These are phyloP conservation scores for Melanerpes formicivorus DNA, from an alignment of 2,113 vertebrate genomes.

Conservation along the genomic window DNA sequence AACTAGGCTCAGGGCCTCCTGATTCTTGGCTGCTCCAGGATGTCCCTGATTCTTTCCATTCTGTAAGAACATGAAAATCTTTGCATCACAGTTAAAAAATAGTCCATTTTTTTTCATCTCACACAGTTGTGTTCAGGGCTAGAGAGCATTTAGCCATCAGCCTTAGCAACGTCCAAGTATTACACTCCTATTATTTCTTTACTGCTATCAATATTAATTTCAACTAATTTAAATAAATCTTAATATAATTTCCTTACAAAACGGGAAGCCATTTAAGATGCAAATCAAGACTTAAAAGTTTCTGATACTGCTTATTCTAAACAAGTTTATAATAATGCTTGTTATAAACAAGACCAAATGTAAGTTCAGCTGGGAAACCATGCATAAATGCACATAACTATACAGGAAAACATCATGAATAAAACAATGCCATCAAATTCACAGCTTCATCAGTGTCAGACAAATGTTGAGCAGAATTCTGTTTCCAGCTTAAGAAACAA, in stretches of 20 bases:
- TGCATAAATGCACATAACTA: slow-evolving; percentile 24
- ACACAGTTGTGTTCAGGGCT: background rate
- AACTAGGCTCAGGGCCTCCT: no score
- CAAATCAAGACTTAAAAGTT: slow-evolving; percentile 40
- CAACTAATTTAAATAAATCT: slow-evolving; percentile 46
- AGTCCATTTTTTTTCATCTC: background rate
- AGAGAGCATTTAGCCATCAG: background rate
- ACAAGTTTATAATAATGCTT: slow-evolving; percentile 2
- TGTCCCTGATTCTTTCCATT: background rate
- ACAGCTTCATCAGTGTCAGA: slow-evolving; percentile 67
- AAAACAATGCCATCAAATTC: slow-evolving; percentile 56
- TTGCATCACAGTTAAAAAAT: background rate
- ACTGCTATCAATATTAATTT: slow-evolving; percentile 13
- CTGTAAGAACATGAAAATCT: background rate
- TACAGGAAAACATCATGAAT: slow-evolving; percentile 36
- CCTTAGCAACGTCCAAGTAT: background rate
- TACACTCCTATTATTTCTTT: background rate
- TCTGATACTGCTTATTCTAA: no score
- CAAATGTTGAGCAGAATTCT: background rate
- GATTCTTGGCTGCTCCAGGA: background rate
- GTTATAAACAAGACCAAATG: slow-evolving; percentile 63
- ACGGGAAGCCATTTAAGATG: slow-evolving; percentile 23
- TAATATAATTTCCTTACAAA: slow-evolving; percentile 34
- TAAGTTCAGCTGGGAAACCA: slow-evolving; percentile 30
- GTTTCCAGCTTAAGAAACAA: slow-evolving; percentile 42